Evolutionary conservation across 2,113 vertebrate genomes (phyloP), one percentile per base, ranked within the genome.

Genomic region (Engystomops pustulosus): DNA sequence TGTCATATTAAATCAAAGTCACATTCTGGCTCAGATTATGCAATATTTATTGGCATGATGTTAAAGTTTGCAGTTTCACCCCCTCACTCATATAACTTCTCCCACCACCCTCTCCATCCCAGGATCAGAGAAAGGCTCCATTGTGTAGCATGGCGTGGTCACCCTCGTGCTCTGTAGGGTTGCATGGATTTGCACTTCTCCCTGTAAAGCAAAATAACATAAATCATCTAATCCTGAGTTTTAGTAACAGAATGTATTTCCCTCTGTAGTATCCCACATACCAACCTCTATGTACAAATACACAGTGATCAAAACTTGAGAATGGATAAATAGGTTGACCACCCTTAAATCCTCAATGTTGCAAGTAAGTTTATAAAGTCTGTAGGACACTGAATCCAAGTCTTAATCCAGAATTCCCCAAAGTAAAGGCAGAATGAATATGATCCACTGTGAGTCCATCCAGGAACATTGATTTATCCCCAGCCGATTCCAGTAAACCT

Each of bases 401-500:
- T 51, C 72, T 75, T 25, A 47, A 30, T 49, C 72, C 72, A 76
- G n/a, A 60, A 58, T 78, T 78, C 51, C 51, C 51, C 20, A 41
- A 78, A 58, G 49, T 58, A 38, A 77, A n/a, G n/a, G n/a, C 32
- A 58, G 51, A 15, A 78, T 53, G 15, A 47, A 53, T 51, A 20
- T 78, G 20, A 58, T 58, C n/a, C 51, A 58, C 18, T 77, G 12
- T 20, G 34, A 14, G 20, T 78, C 51, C 51, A 78, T 78, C 75
- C 34, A 55, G 62, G 41, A 12, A 25, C 30, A 53, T 41, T 68
- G 47, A 44, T 82, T 70, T 30, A 72, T 82, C 32, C n/a, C 14
- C 49, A 58, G 34, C 5, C 25, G 34, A 72, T 82, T 55, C 80
- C 80, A 82, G 80, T 82, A 60, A 82, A 30, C 34, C 30, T 38